Conservation (phyloP, 2,797 vertebrate genomes). For the Ctenopoma multispine region DNA sequence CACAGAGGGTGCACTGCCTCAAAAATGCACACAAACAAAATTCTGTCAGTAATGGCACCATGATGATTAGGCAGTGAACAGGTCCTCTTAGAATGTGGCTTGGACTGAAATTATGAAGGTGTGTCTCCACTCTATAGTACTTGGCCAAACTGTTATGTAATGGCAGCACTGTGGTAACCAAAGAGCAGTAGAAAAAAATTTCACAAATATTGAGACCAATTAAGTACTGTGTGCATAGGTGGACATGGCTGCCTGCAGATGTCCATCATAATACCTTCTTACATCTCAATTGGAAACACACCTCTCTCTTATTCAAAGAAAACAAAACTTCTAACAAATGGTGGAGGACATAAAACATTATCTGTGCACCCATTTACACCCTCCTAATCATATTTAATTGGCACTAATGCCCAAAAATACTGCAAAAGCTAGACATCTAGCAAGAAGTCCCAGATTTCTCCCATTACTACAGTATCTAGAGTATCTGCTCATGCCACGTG, state of each 20-base stretch:
- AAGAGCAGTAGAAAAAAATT: neutral
- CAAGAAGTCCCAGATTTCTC: too few species aligned
- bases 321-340: too few species aligned
- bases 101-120: slow-evolving; percentile 17
- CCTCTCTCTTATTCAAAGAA: too few species aligned
- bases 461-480: too few species aligned
- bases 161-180: neutral
- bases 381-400: slow-evolving; percentile 43
- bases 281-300: too few species aligned
- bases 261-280: too few species aligned
- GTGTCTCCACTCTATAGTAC: neutral
- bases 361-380: neutral
- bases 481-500: too few species aligned
- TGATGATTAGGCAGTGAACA: slow-evolving; percentile 5
- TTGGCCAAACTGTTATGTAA: neutral
- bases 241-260: too few species aligned
- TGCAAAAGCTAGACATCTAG: slow-evolving; percentile 3
- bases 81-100: slow-evolving; percentile 7
- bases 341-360: too few species aligned
- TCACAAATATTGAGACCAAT: slow-evolving; percentile 15
- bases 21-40: slow-evolving; percentile 21
- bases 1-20: neutral
- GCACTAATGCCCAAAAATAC: slow-evolving; percentile 6
- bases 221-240: too few species aligned
- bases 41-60: neutral